Base-by-base conservation (phyloP, 2,888 invertebrate species). In the Stenotaenia linearis region DNA sequence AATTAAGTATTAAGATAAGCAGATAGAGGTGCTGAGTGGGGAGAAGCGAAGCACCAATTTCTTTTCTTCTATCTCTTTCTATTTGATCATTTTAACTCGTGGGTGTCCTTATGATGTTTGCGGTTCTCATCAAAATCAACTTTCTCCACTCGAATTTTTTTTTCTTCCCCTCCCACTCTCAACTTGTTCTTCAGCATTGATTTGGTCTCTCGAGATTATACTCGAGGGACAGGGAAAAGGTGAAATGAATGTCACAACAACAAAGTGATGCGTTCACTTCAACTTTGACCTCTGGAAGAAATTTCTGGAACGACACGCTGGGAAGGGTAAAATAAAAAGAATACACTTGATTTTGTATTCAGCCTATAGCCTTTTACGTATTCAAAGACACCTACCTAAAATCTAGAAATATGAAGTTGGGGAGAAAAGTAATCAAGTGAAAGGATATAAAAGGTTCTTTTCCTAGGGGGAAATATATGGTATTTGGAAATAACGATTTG, bases 101-200 rank as follows among this genome's bases (percentile, higher is more conserved):
- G 28, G 69, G 69, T 69, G 69, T 69, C 25, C 69, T 69, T 69
- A 69, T 69, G 69, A 69, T 69, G 69, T 69, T 69, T 69, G 69
- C 69, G 69, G 69, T 69, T 69, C 69, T 69, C 69, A 69, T 69
- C 69, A 69, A 69, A 69, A 69, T 69, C 69, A 69, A 69, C 69
- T 69, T 69, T 69, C 69, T 28, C 6, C 69, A 69, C 69, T 69
- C 25, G 12, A 69, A 10, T 69, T 69, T 28, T 69, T 69, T 28
- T 69, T 69, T 50, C 50, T n/a, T 5, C 5, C 15, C 2, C 56
- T 23, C 23, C 23, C 15, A 15, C n/a, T 69, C 25, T 69, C 28
- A 69, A 69, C 69, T 69, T 69, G 69, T 69, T 69, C 69, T 69
- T 28, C 15, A 12, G 69, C 69, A 69, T 69, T 69, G 69, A 69